Base-by-base conservation (phyloP, 2,888 invertebrate genomes). In the Digitonthophagus gazella region DNA sequence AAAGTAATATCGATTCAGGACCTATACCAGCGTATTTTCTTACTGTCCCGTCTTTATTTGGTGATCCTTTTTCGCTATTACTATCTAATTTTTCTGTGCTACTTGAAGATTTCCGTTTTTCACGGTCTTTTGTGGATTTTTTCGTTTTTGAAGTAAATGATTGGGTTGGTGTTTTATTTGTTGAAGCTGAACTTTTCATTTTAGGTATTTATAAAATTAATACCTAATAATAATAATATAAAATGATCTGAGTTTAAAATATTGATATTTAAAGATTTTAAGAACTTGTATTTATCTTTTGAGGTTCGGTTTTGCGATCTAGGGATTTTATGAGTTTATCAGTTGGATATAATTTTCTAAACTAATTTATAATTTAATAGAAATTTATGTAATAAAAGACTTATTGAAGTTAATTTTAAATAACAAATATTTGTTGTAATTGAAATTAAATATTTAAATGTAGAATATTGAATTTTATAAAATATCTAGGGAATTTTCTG, bases 11-110 rank as follows among this genome's bases (percentile, higher is more conserved):
- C 11, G 80, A 79, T 61, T 81, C 80, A 55, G 78, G 71, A 67
- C 79, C 77, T 65, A 82, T 78, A 58, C 82, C 82, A 4, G 80
- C 80, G 77, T 78, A 82, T 72, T 78, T 76, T 70, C 78, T 75
- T 67, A 72, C 68, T 69, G 61, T 73, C 8, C 72, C 68, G 55
- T 81, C 80, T 80, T 79, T 79, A 66, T 71, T 75, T 14, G 79
- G 79, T 8, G 78, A 78, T 19, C 76, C 75, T 74, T 79, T 80
- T 15, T 80, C 80, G 61, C 75, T 71, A 15, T 71, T 71, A 19
- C 8, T 66, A 68, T 73, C 73, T 63, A 64, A 68, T 66, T 64
- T 72, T 15, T 78, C 77, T 8, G 66, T 18, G 20, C 68, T 63
- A 15, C 71, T 71, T 64, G 76, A 75, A 14, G 78, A 77, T 74